Percentiles rank a stretch among this genome's conserved stretches.
phyloP scores from a whole-genome alignment of 1,140 invertebrate genomes.

The Neotoxoptera formosana region DNA sequence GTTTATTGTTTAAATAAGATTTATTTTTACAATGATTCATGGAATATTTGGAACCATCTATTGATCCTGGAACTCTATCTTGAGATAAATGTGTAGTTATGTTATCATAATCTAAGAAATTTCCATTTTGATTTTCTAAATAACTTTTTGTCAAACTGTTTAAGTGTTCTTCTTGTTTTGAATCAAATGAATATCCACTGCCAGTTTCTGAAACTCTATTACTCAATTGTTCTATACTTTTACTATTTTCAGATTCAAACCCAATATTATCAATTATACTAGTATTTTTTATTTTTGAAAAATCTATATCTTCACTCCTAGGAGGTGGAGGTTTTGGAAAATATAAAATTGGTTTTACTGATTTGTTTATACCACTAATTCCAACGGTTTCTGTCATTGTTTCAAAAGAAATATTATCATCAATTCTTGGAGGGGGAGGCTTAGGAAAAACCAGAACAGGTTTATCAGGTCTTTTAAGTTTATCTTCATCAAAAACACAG shows the following conservation, averaged over 20 bases:
- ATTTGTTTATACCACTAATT: slow-evolving; percentile 22
- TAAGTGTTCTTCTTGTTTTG: neutral
- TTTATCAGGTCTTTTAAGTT: slow-evolving; percentile 50
- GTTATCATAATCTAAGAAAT: slow-evolving; percentile 31
- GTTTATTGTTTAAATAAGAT: slow-evolving; percentile 28
- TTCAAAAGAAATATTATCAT: slow-evolving; percentile 17
- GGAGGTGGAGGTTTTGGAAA: slow-evolving; percentile 25
- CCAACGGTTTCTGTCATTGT: neutral
- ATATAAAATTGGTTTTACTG: slow-evolving; percentile 28
- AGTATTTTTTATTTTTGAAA: neutral
- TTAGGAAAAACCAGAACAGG: slow-evolving; percentile 42
- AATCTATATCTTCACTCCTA: neutral
- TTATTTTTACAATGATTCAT: neutral
- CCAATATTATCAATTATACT: neutral
- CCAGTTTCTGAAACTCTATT: neutral
- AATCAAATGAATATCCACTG: slow-evolving; percentile 37
- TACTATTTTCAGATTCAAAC: slow-evolving; percentile 14
- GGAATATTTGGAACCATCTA: slow-evolving; percentile 23
- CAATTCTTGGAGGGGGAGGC: slow-evolving; percentile 22
- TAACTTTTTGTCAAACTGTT: neutral
- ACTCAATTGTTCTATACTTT: neutral
- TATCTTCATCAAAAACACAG: neutral
- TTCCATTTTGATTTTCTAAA: neutral
- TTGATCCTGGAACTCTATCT: neutral
- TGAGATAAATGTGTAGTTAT: slow-evolving; percentile 7